Evolutionary conservation across 2,113 vertebrate species (phyloP).

Genomic region (Centropus bengalensis): DNA sequence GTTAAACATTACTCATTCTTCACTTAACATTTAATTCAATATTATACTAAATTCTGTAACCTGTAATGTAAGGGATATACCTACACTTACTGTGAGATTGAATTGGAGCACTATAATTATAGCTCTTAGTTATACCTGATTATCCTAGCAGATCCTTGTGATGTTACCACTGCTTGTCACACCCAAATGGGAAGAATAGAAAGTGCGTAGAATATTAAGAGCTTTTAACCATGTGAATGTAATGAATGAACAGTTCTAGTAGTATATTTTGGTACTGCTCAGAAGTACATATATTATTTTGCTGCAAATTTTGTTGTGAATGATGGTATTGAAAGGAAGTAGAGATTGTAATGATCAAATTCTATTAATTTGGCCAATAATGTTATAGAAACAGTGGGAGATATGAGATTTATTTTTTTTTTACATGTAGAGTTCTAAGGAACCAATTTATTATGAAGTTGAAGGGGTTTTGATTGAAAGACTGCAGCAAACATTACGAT

Average conservation of each 20-base stretch:
- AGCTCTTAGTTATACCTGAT: conserved; percentile 7
- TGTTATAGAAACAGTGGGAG: neutral
- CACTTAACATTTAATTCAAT: neutral
- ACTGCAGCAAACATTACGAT: neutral
- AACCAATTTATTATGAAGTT: neutral
- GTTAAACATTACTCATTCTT: neutral
- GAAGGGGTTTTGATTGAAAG: neutral
- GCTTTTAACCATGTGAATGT: neutral
- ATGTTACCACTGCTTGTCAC: neutral
- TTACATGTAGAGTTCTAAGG: neutral
- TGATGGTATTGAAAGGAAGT: neutral
- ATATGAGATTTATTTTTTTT: neutral
- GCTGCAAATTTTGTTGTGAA: neutral
- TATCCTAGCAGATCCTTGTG: neutral
- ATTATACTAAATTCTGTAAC: neutral
- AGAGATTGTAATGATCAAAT: neutral
- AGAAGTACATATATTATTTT: neutral
- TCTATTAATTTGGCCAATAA: neutral
- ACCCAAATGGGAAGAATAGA: neutral
- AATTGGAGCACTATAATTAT: conserved; percentile 6
- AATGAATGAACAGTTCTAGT: neutral
- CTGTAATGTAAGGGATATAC: neutral
- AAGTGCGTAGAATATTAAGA: neutral
- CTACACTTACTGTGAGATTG: neutral
- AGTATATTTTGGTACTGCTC: neutral